A percentile compares a stretch with the other conserved stretches of the same genome.
Evolutionary conservation across 2,113 vertebrate species (phyloP).

Genomic region (Pseudorasbora parva): DNA sequence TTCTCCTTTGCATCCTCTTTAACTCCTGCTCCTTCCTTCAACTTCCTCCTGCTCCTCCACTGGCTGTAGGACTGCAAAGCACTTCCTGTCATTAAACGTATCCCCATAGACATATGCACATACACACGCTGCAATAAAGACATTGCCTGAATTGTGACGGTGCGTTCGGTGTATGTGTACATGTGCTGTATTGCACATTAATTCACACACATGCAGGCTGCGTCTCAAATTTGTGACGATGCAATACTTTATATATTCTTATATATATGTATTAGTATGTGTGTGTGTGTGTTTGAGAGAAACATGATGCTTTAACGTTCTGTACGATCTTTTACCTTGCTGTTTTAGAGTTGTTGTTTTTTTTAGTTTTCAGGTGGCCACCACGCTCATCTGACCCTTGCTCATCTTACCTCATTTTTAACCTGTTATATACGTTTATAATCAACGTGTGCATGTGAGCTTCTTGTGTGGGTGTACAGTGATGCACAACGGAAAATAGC

Average conservation of each 20-base stretch:
- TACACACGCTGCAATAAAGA: slow-evolving; percentile 28
- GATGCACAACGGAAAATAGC: slow-evolving; percentile 71
- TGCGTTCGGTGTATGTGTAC: slow-evolving; percentile 2
- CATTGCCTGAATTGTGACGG: slow-evolving; percentile 25
- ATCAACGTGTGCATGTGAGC: slow-evolving; percentile 47
- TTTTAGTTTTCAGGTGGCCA: slow-evolving; percentile 54
- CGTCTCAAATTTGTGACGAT: slow-evolving; percentile 1
- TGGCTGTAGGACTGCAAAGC: slow-evolving; percentile 66
- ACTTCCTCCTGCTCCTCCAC: slow-evolving; percentile 49
- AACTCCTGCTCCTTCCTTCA: slow-evolving; percentile 29
- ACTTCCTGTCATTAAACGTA: slow-evolving; percentile 43
- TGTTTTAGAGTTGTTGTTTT: slow-evolving; percentile 54
- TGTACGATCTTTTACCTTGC: slow-evolving; percentile 30
- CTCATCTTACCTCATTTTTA: slow-evolving; percentile 69
- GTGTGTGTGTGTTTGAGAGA: slow-evolving; percentile 24
- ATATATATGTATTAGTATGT: slow-evolving; percentile 13
- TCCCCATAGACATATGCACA: slow-evolving; percentile 39
- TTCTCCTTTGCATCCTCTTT: slow-evolving; percentile 29
- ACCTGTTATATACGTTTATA: slow-evolving; percentile 59
- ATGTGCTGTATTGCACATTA: not conserved
- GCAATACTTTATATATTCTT: slow-evolving; percentile 46
- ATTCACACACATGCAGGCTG: slow-evolving; percentile 20
- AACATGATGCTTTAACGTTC: not conserved
- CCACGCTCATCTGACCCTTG: slow-evolving; percentile 43
- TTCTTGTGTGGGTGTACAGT: slow-evolving; percentile 61